These are phyloP conservation scores for Actinia tenebrosa DNA, from an alignment of 64 coral and sea anemone species.

Conservation along the genomic window DNA sequence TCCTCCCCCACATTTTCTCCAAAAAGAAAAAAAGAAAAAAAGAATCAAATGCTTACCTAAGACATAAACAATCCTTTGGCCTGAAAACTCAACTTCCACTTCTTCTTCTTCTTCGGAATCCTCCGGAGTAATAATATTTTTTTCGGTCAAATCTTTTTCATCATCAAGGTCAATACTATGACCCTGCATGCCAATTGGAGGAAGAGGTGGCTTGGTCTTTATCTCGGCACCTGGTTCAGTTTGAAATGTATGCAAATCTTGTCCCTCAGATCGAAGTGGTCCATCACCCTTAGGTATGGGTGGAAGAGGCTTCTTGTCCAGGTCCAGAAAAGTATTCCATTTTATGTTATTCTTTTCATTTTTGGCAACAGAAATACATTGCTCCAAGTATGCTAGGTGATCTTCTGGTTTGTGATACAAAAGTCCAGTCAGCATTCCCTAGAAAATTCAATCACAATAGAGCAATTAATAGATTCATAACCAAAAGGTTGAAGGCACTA, in stretches of 20 bases:
- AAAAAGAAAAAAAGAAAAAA: too few relatives aligned
- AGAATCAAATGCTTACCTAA: slow-evolving; percentile 45
- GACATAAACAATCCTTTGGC: slow-evolving; percentile 92
- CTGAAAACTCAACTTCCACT: slow-evolving; percentile 64
- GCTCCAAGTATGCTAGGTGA: slow-evolving; percentile 69
- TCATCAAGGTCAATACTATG: slow-evolving; percentile 33
- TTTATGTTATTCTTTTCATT: slow-evolving; percentile 74
- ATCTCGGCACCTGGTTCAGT: slow-evolving; percentile 82
- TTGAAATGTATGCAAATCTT: slow-evolving; percentile 57
- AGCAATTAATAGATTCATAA: background rate
- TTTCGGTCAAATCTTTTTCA: slow-evolving; percentile 80
- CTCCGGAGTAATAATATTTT: slow-evolving; percentile 72
- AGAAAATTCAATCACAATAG: background rate
- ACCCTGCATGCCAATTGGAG: slow-evolving; percentile 52
- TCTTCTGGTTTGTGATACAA: slow-evolving; percentile 95
- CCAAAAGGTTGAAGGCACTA: too few relatives aligned
- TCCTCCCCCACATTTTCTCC: too few relatives aligned
- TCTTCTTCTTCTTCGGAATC: slow-evolving; percentile 69
- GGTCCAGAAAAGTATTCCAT: slow-evolving; percentile 93
- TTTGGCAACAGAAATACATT: slow-evolving; percentile 81
- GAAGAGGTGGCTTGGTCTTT: slow-evolving; percentile 61
- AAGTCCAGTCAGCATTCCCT: slow-evolving; percentile 97
- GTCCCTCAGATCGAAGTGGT: slow-evolving; percentile 75
- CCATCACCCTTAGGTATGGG: slow-evolving; percentile 90
- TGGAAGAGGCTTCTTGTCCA: slow-evolving; percentile 82